Base-by-base conservation (phyloP, 2,113 vertebrate species). In the Bubo blakistoni region DNA sequence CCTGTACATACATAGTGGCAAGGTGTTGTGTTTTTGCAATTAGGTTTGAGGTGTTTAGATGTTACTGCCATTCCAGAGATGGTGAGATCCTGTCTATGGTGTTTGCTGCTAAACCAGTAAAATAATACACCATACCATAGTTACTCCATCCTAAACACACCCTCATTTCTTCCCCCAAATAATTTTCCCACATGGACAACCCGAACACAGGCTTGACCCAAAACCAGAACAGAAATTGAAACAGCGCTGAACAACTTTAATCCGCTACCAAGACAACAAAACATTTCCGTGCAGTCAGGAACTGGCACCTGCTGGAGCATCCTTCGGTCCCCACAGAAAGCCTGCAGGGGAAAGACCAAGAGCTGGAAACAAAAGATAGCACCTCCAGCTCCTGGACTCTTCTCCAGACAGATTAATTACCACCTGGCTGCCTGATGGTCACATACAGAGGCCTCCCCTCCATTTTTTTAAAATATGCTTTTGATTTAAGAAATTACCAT, bases 401-500 rank as follows among this genome's bases (percentile, higher is more conserved):
- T 46, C 92, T 87, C 79, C 69, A 69, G 63, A 58, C 57, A 81
- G 91, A 78, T 85, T 97, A 96, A 96, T 94, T 70, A 91, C 71
- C 88, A 26, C 86, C 86, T 76, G 16, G 11, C 91, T 95, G 89
- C 88, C 91, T 78, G 61, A 82, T 11, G 20, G 57, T 46, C 70
- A 70, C 55, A 16, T 3, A 20, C 51, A 77, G 91, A 76, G 32
- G 20, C 65, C 27, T 91, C 57, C 46, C 12, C 32, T 61, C 27
- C 19, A 11, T 47, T 19, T 26, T 13, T 93, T n/a, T 59, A 27
- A 77, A 98, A 96, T 40, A 80, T 18, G 47, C 57, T 91, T 98
- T 96, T 95, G 72, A 88, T 96, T 96, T 69, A 46, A 97, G 70
- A 82, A 96, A 96, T 96, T 90, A 55, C 71, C 80, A 9, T 49